A percentile compares a stretch with the other conserved stretches of the same genome.
These are phyloP conservation scores for Cerceris ruficornis DNA, from an alignment of 2,888 invertebrate species.

Conservation along the genomic window DNA sequence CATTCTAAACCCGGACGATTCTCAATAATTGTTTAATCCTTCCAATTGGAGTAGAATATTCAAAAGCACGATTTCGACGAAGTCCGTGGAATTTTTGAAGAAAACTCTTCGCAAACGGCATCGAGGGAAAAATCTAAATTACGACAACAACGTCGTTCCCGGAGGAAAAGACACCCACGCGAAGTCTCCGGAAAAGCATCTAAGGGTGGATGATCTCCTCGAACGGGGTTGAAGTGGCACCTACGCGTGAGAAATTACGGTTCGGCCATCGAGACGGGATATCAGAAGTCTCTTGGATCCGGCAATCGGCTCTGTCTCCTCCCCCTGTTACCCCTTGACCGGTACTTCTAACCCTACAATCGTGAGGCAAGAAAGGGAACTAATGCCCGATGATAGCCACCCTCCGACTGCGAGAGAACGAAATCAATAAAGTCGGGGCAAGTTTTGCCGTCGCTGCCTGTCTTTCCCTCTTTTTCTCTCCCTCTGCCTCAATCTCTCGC, in stretches of 20 bases:
- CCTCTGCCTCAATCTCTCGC: not conserved
- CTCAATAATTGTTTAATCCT: no score
- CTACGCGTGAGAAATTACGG: conserved; percentile 53
- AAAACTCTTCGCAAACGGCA: no score
- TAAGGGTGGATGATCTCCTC: conserved; percentile 6
- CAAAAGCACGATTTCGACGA: no score
- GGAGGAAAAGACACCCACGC: conserved; percentile 3
- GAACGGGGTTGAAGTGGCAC: conserved; percentile 23
- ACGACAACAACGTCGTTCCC: no score
- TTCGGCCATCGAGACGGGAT: conserved; percentile 30
- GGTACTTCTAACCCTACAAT: not conserved
- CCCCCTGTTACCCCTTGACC: not conserved
- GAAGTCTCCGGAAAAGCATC: conserved; percentile 8
- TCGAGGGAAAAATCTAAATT: no score
- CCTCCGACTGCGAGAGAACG: conserved; percentile 43
- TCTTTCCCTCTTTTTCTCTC: conserved; percentile 18
- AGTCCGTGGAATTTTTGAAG: no score
- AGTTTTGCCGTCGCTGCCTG: conserved; percentile 39
- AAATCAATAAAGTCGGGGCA: conserved; percentile 66
- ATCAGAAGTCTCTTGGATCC: conserved; percentile 37
- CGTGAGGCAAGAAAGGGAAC: conserved; percentile 46
- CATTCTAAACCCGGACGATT: no score
- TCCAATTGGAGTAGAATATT: no score
- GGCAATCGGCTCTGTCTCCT: conserved; percentile 31
- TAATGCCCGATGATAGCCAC: conserved; percentile 61